These are phyloP conservation scores for Ochropleura plecta DNA, from an alignment of 2,888 invertebrate species.

Conservation along the genomic window DNA sequence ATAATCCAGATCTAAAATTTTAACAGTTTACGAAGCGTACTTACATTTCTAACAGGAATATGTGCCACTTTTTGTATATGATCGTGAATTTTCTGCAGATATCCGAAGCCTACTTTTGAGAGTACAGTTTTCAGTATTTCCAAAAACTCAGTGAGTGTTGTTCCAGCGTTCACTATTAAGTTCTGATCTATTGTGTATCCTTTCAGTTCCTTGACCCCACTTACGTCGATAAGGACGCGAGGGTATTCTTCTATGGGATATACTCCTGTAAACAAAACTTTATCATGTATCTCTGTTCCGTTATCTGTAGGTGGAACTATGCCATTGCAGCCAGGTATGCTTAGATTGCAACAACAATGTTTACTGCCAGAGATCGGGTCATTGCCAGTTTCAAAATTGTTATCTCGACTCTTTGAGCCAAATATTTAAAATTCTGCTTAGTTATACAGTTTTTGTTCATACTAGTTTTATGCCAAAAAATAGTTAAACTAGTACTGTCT, in stretches of 20 bases:
- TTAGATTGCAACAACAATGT: constrained; percentile 64
- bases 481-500: background rate
- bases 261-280: constrained; percentile 78
- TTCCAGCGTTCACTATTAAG: constrained; percentile 89
- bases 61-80: constrained; percentile 93
- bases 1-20: no score
- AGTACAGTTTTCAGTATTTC: constrained; percentile 78
- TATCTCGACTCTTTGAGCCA: background rate
- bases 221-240: constrained; percentile 91
- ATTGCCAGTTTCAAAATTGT: constrained; percentile 1
- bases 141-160: constrained; percentile 88
- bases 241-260: constrained; percentile 78
- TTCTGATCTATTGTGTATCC: constrained; percentile 77
- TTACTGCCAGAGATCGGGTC: background rate
- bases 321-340: background rate
- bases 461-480: constrained; percentile 52
- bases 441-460: background rate
- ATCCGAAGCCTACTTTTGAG: constrained; percentile 85
- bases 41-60: constrained; percentile 93
- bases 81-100: constrained; percentile 89
- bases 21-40: constrained; percentile 55
- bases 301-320: background rate
- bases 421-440: constrained; percentile 1
- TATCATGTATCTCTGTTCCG: background rate
- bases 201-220: constrained; percentile 89